Conservation (phyloP, 2,797 vertebrate species). For the Urophycis tenuis region DNA sequence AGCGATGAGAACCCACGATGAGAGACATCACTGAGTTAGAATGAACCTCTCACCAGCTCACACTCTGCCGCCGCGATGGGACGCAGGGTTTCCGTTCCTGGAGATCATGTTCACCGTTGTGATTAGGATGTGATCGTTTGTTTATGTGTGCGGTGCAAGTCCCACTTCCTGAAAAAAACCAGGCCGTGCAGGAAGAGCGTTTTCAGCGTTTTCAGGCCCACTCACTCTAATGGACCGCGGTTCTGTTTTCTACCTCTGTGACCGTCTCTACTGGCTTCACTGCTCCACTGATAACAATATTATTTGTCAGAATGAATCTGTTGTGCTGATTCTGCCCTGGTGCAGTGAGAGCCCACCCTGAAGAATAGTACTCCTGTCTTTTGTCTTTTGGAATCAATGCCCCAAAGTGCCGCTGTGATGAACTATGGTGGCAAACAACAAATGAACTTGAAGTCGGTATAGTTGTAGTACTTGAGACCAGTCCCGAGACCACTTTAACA, state of each 20-base stretch:
- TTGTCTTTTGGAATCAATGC: neutral
- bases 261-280: neutral
- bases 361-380: neutral
- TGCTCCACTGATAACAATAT: neutral
- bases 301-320: neutral
- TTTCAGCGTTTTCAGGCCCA: neutral
- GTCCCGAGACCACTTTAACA: too few species aligned
- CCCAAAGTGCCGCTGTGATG: neutral
- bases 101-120: neutral
- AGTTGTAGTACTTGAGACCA: too few species aligned
- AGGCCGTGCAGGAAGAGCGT: neutral
- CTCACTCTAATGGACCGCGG: neutral
- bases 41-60: neutral
- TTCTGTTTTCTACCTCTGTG: neutral
- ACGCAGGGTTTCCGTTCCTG: neutral
- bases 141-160: neutral
- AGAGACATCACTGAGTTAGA: neutral
- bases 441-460: too few species aligned
- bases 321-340: neutral
- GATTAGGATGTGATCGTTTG: neutral
- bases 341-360: neutral
- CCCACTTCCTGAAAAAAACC: neutral
- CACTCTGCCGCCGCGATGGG: neutral
- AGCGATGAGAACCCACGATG: slow-evolving; percentile 26
- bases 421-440: neutral